Base-by-base conservation (phyloP, 2,888 invertebrate species). In the Lasioglossum malachurum region DNA sequence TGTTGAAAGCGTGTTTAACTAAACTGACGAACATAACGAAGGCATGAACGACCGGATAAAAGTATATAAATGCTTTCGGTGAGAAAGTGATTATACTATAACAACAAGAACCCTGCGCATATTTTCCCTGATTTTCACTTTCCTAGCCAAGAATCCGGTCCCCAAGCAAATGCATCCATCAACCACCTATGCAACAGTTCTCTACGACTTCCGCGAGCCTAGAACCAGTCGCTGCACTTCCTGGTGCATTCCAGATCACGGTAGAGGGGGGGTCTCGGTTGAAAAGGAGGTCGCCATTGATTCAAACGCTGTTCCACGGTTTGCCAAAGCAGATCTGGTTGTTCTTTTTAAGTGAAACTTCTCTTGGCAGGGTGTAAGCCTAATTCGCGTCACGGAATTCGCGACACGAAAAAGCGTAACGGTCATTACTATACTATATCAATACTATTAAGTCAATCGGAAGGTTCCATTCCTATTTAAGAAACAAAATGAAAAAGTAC, bases 151-250 rank as follows among this genome's bases (percentile, higher is more conserved):
- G 60, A 64, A 64, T 31, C 64, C 64, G 31, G 64, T 31, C 2
- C 23, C 2, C 14, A 16, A 31, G 27, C 31, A 64, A 31, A 31
- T 7, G 16, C 64, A 27, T 64, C 7, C 16, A 31, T 16, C 64
- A 53, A n/a, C 23, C 53, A 53, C 53, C n/a, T 31, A 64, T 27
- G 14, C 27, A 16, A 31, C 16, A 64, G 31, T 64, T 64, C 35
- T 71, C 71, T 69, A 78, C 49, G 10, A 44, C 46, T 74, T n/a
- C 44, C 44, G 27, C 41, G 41, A 73, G 27, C 27, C n/a, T 73
- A 73, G 27, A 72, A 64, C 64, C 64, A 64, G 64, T 64, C 0
- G 5, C 16, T 31, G 64, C 31, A 64, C 27, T 64, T 64, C 64
- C 49, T 53, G 19, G 23, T n/a, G 31, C 49, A 49, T 49, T 27